phyloP scores from a whole-genome alignment of 2,797 vertebrate species.

The Lithobates sylvaticus region DNA sequence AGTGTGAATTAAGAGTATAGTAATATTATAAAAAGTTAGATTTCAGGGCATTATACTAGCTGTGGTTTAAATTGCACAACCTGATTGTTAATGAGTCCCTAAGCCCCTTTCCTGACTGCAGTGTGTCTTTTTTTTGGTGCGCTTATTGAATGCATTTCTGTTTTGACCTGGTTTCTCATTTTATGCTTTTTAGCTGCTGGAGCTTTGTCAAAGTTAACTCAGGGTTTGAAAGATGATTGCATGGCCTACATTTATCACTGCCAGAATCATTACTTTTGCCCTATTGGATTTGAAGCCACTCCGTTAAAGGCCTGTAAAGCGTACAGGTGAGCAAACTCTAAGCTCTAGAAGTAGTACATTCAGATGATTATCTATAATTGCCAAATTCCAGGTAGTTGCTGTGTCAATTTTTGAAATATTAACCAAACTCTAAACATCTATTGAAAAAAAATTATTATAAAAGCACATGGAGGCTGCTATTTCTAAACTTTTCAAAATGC shows the following conservation, averaged over 20 bases:
- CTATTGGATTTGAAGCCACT: constrained; percentile 96
- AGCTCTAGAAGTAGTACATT: neutral
- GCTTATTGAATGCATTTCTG: neutral
- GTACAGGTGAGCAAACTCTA: constrained; percentile 82
- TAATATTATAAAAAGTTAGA: too few species aligned
- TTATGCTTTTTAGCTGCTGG: constrained; percentile 83
- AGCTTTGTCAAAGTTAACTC: constrained; percentile 90
- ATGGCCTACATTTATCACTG: constrained; percentile 99
- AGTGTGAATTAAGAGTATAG: too few species aligned
- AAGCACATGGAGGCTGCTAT: too few species aligned
- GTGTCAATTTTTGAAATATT: too few species aligned
- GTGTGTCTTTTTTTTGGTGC: neutral
- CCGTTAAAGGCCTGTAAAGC: constrained; percentile 94
- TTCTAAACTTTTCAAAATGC: too few species aligned
- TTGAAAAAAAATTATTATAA: too few species aligned
- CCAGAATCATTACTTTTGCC: constrained; percentile 99
- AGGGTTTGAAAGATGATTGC: constrained; percentile 91
- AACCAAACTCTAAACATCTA: too few species aligned
- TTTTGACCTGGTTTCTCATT: constrained; percentile 7
- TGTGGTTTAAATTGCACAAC: too few species aligned
- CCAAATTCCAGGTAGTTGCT: too few species aligned
- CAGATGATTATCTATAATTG: neutral
- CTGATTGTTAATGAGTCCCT: too few species aligned
- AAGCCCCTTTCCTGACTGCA: neutral
- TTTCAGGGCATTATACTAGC: too few species aligned